phyloP scores from a whole-genome alignment of 1,140 invertebrate genomes.

The Drosophila ananassae region DNA sequence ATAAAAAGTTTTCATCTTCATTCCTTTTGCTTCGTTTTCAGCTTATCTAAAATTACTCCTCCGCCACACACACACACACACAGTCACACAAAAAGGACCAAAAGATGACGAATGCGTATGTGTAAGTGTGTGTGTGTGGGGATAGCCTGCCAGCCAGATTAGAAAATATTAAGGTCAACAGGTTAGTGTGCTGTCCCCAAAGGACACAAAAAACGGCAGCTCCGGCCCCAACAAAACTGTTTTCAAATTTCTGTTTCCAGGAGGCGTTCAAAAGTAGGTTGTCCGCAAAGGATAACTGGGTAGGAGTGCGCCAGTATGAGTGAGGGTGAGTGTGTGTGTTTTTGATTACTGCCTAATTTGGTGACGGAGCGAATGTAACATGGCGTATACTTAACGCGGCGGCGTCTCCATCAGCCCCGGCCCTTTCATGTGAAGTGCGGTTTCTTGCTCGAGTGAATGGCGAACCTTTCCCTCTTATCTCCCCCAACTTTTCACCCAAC shows the following conservation, averaged over 20 bases:
- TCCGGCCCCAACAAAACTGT: slow-evolving; percentile 59
- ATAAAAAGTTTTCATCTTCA: slow-evolving; percentile 53
- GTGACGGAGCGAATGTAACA: slow-evolving; percentile 67
- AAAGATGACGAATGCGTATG: slow-evolving; percentile 15
- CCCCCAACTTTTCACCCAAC: slow-evolving; percentile 19
- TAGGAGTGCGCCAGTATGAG: slow-evolving; percentile 1
- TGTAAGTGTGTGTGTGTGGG: slow-evolving; percentile 1
- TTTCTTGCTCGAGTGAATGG: slow-evolving; percentile 77
- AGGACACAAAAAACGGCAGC: slow-evolving; percentile 67
- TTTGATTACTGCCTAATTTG: slow-evolving; percentile 81
- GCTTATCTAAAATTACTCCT: slow-evolving; percentile 79
- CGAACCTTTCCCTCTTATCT: slow-evolving; percentile 63
- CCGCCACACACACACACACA: slow-evolving; percentile 30
- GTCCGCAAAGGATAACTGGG: slow-evolving; percentile 28
- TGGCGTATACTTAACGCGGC: slow-evolving; percentile 77
- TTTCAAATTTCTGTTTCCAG: slow-evolving; percentile 51
- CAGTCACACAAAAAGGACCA: neutral
- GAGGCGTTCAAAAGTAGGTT: slow-evolving; percentile 60
- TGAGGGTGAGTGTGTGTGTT: slow-evolving; percentile 53
- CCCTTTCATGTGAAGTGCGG: slow-evolving; percentile 73
- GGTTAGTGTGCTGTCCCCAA: slow-evolving; percentile 78
- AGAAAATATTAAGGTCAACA: slow-evolving; percentile 82
- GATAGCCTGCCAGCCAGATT: slow-evolving; percentile 71
- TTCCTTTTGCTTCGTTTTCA: slow-evolving; percentile 65
- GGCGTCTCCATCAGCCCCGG: slow-evolving; percentile 47